Base-by-base conservation (phyloP, 2,113 vertebrate genomes). In the Erpornis zantholeuca region DNA sequence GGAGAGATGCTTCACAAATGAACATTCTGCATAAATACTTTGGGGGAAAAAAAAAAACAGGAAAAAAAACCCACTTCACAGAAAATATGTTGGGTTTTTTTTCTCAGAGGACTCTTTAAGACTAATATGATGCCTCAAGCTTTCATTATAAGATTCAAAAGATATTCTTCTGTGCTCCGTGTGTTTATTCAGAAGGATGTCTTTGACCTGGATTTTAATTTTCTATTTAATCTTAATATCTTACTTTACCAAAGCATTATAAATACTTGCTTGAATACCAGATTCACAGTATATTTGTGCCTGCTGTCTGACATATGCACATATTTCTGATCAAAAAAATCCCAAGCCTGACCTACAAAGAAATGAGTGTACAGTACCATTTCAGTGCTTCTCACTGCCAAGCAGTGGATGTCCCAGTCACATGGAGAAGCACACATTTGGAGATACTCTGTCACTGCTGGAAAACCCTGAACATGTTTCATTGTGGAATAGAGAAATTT, bases 1-100 rank as follows among this genome's bases (percentile, higher is more conserved):
- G 94, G 95, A 96, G 88, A 96, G 86, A 83, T 56, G 57, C 85
- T 76, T 78, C 89, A 33, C 66, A 91, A 92, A 47, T 86, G 54
- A 89, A 86, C 5, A 0, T 76, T 80, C 25, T 78, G 47, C 49
- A 85, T 49, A 96, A 91, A 91, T 75, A 71, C 21, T 86, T 94
- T 27, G 53, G 87, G 9, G 87, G 9, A 2, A n/a, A 31, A 40
- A 85, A 90, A 93, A 66, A 54, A 49, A 88, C 40, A 15, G 15
- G 40, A 60, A 68, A 70, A 77, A 50, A 56, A 3, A 10, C 20
- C 2, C 28, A 70, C 23, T 72, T 33, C 45, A 45, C 17, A 90
- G 23, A 65, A 88, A 68, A 71, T 44, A 27, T 50, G n/a, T 53
- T 75, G 77, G 57, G 7, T 73, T 56, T 89, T 60, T 93, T 92